A percentile compares a stretch with the other conserved stretches of the same genome.
Conservation (phyloP, 2,888 invertebrate genomes). For the Trichopria drosophilae region DNA sequence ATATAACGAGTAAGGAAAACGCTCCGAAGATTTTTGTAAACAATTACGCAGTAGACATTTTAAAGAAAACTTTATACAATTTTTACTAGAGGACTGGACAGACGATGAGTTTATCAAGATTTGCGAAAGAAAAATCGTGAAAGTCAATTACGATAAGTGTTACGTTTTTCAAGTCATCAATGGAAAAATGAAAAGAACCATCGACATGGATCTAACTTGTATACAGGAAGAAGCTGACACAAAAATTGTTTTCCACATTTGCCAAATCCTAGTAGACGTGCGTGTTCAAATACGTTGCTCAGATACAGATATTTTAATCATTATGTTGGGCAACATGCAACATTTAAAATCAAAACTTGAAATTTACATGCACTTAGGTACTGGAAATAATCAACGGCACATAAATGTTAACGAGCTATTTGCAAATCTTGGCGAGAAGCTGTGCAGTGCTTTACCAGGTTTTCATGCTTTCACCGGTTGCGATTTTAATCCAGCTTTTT, state of each 20-base stretch:
- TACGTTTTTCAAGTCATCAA: conserved; percentile 2
- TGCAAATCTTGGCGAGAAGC: conserved; percentile 16
- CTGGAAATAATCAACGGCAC: conserved; percentile 24
- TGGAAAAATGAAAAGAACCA: conserved; percentile 1
- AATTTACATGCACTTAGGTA: conserved; percentile 28
- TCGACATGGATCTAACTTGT: neutral
- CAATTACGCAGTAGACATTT: conserved; percentile 7
- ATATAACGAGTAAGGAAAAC: neutral
- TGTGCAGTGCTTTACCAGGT: conserved; percentile 22
- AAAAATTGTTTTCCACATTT: conserved; percentile 29
- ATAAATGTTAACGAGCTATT: conserved; percentile 30
- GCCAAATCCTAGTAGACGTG: conserved; percentile 13
- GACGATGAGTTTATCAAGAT: neutral
- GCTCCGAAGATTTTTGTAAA: conserved; percentile 5
- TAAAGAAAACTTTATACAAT: conserved; percentile 9
- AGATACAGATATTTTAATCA: conserved; percentile 11
- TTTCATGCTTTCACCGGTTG: conserved; percentile 36
- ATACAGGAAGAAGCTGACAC: conserved; percentile 16
- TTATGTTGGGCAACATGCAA: conserved; percentile 23
- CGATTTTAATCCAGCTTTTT: conserved; percentile 36
- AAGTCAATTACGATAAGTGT: conserved; percentile 3
- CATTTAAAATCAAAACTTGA: conserved; percentile 5
- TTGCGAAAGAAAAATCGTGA: conserved; percentile 5
- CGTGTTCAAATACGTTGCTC: conserved; percentile 9
- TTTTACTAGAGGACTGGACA: conserved; percentile 7